Evolutionary conservation across 2,797 vertebrate species (phyloP), one percentile per base, ranked within the genome.

Genomic region (Spondyliosoma cantharus): DNA sequence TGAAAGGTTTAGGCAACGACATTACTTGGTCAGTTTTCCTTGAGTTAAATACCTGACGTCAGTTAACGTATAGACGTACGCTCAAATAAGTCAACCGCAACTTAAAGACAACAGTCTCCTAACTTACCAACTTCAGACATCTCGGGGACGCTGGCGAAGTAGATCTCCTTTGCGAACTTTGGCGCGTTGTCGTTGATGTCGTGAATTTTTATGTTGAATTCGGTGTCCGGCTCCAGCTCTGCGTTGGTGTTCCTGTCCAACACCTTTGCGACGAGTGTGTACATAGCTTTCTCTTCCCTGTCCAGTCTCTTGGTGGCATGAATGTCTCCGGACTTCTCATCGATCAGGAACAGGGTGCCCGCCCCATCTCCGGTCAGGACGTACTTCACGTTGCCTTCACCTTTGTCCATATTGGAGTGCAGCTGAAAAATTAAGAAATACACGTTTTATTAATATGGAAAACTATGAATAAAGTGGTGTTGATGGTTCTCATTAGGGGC

Each of bases 171-270:
- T 16, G 93, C 93, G 81, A 99, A 99, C 92, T 96, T 98, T 54
- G 98, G 98, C 58, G 95, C 98, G 22, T 99, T 99, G 92, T 99
- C 98, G 74, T 99, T 99, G 90, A 99, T 98, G 91, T 99, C 98
- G 0, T 99, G 98, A 64, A 99, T 99, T 91, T 99, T 99, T 86
- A 99, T 99, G 82, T 98, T 96, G 75, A 99, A 99, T 84, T 99
- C 97, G 0, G 98, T 99, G 93, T 98, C 97, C 0, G 96, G 96
- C 82, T 99, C 98, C 88, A 99, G 96, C 84, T 98, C 96, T 1
- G 93, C 90, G 42, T 97, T 97, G 2, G 97, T 98, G 83, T 91
- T 96, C 82, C 96, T 94, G 88, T 97, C 97, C 93, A 99, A 89
- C 45, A 97, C 98, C 91, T 98, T 98, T 83, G 98, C 98, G 59